A percentile compares a stretch with the other conserved stretches of the same genome.
phyloP scores from a whole-genome alignment of 2,797 vertebrate species.

The Rhinoraja longicauda region DNA sequence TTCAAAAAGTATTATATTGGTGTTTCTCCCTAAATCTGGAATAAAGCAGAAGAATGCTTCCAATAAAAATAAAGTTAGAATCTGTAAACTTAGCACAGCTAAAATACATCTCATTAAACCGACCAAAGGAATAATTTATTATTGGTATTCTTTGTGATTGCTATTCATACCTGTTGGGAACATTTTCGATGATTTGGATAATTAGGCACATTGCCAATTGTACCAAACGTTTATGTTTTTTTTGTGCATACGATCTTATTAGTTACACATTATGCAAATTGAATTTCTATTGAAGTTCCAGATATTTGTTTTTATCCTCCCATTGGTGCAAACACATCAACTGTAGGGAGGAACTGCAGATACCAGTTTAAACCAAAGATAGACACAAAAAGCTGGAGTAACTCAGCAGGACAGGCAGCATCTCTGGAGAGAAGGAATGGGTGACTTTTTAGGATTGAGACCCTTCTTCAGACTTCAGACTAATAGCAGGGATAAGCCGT shows the following conservation, averaged over 20 bases:
- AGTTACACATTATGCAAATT: conserved; percentile 4
- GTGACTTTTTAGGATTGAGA: too few species aligned
- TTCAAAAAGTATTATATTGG: background rate
- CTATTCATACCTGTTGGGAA: background rate
- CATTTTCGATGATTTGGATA: background rate
- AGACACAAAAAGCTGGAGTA: too few species aligned
- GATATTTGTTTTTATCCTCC: background rate
- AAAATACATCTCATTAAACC: background rate
- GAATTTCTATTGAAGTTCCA: background rate
- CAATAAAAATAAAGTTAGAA: background rate
- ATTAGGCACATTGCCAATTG: background rate
- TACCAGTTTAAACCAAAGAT: too few species aligned
- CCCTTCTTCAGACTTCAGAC: too few species aligned
- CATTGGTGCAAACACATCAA: too few species aligned
- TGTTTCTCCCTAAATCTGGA: background rate
- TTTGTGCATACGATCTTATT: background rate
- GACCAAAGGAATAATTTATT: background rate
- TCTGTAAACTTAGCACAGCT: background rate
- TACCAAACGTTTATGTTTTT: background rate
- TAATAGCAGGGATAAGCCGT: too few species aligned
- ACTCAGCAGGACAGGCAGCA: too few species aligned
- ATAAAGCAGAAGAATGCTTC: background rate
- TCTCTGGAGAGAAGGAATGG: too few species aligned
- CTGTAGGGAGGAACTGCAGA: too few species aligned
- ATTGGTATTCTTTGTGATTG: background rate